Evolutionary conservation across 1,140 invertebrate species (phyloP), one percentile per base, ranked within the genome.

Genomic region (Piezodorus guildinii): DNA sequence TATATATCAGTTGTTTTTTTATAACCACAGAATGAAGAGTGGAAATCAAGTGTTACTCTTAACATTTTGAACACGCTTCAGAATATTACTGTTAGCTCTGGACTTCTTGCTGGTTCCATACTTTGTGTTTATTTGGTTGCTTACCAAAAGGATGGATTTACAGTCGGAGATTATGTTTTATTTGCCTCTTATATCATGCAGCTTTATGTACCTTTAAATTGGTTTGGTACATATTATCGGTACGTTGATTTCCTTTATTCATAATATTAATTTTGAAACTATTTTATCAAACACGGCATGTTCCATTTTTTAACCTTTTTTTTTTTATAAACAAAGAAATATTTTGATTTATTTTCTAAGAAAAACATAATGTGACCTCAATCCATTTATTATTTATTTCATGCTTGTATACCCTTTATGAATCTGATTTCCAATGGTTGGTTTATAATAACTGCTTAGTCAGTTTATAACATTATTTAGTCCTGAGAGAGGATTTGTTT

Each of bases 181-280:
- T 98, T 97, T 76, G 86, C 90, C 0, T 89, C 90, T 17, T 97
- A 98, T 70, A 88, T 98, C n/a, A 83, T 93, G 58, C 94, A 98
- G 73, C 75, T 98, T n/a, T 97, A 97, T 72, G 86, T 89, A 21
- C 95, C 95, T 0, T 75, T 98, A 2, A 98, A 98, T 77, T 98
- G 90, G 86, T 94, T 98, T 73, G 96, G 95, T 17, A 96, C 94
- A n/a, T 96, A 95, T 74, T 98, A 98, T 72, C 87, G 92, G 90
- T 91, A 74, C 17, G 34, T 39, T 39, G 12, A 14, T 56, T 45
- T 43, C 25, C 15, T 30, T 62, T 27, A 34, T 27, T n/a, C 9
- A 63, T 62, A 30, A 4, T 30, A 30, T 30, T 30, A 30, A 30
- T 30, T 30, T 30, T 30, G 27, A 30, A 30, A 30, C 8, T 30